Percentiles rank a stretch among this genome's conserved stretches.
phyloP scores from a whole-genome alignment of 2,113 vertebrate genomes.

The Odobenus rosmarus region DNA sequence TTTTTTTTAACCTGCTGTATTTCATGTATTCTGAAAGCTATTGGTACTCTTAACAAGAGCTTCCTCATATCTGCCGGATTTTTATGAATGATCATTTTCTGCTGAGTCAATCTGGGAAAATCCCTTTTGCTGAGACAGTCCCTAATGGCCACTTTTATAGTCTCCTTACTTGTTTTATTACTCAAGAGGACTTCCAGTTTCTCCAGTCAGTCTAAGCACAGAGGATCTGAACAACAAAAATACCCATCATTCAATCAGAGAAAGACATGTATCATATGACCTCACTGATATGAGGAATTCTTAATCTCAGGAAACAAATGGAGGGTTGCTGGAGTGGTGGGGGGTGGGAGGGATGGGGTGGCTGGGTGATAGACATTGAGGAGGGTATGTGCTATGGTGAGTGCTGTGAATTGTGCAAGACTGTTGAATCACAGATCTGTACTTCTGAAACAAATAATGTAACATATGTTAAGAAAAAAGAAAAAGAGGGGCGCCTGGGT shows the following conservation, averaged over 20 bases:
- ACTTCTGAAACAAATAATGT: no score
- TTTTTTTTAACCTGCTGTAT: not conserved
- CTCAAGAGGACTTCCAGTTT: not conserved
- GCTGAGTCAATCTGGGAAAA: conserved; percentile 28
- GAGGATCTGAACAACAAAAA: not conserved
- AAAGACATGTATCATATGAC: no score
- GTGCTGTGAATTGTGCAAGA: no score
- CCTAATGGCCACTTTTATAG: not conserved
- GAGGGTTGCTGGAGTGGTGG: no score
- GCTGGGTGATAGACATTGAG: no score
- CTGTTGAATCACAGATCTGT: no score
- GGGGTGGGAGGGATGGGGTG: no score
- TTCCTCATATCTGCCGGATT: conserved; percentile 19
- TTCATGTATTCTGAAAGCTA: conserved; percentile 67
- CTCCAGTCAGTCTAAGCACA: not conserved
- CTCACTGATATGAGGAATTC: no score
- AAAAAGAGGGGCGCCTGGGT: no score
- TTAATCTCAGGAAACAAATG: no score
- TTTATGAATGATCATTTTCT: conserved; percentile 57
- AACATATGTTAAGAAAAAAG: no score
- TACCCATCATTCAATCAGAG: not conserved
- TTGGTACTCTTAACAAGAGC: conserved; percentile 43
- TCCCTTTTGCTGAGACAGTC: not conserved
- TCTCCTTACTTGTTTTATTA: not conserved
- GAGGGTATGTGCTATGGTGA: no score